Evolutionary conservation across 2,113 vertebrate genomes (phyloP), one percentile per base, ranked within the genome.

Genomic region (Suncus etruscus): DNA sequence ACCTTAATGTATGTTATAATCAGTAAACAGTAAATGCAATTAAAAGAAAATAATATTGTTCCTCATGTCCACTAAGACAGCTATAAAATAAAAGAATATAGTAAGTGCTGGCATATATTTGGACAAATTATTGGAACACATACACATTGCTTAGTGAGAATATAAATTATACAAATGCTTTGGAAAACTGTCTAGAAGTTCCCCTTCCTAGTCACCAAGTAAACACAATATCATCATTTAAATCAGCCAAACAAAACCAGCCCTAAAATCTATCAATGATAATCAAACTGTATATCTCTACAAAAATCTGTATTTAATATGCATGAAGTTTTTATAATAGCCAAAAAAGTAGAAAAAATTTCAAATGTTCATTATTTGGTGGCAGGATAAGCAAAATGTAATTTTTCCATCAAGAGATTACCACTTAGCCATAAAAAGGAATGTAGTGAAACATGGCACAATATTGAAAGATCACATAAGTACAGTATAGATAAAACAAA

Each of bases 21-120:
- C 77, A 68, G 10, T 89, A 63, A 91, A 54, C 31, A 15, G 31
- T 47, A 92, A 91, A 88, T 63, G 45, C 48, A 94, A 83, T 78
- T 54, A 89, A 94, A 86, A 51, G 50, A 75, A 70, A 83, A 45
- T 24, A 20, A 70, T 14, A 88, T 27, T 47, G 10, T 27, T 6
- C 39, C 66, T 83, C 25, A 76, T 8, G 79, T 11, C 15, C 51
- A 45, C 20, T 69, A 58, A 31, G 5, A 16, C 8, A 58, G 8
- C 16, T 82, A 73, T 29, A 90, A 90, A 47, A 47, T 27, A 5
- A 48, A 22, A 90, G 45, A 76, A 73, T 77, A 69, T 82, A 93
- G 86, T 29, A 61, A 85, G 32, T 20, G 14, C 39, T 68, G 31
- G 24, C 39, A 84, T 90, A 14, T 29, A 80, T 18, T 15, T 11